Percentiles rank a stretch among this genome's conserved stretches.
phyloP scores from a whole-genome alignment of 1,140 invertebrate species.

The Apocrypta bakeri region DNA sequence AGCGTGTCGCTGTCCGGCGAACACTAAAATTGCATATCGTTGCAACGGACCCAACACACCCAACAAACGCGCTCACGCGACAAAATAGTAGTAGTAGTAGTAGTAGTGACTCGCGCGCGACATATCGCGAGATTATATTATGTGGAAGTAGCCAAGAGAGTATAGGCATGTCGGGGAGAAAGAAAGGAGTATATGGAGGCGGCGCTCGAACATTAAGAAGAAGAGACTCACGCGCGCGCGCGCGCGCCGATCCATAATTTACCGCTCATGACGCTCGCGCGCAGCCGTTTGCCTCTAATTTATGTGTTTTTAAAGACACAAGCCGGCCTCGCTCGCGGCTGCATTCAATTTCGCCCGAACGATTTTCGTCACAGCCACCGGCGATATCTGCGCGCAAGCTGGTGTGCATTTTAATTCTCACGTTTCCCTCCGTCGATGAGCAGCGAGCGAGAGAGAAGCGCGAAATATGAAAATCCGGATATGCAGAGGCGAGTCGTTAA shows the following conservation, averaged over 20 bases:
- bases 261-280: slow-evolving; percentile 67
- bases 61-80: neutral
- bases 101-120: slow-evolving; percentile 32
- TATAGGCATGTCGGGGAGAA: neutral
- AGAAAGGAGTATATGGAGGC: neutral
- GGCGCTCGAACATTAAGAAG: neutral
- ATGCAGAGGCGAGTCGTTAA: slow-evolving; percentile 17
- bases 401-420: neutral
- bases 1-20: slow-evolving; percentile 31
- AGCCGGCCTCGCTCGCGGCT: slow-evolving; percentile 25
- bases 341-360: slow-evolving; percentile 61
- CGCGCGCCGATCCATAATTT: slow-evolving; percentile 72
- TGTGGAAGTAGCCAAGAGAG: neutral
- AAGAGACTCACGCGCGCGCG: slow-evolving; percentile 54
- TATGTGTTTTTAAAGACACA: slow-evolving; percentile 73
- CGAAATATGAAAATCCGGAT: slow-evolving; percentile 30
- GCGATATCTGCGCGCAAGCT: neutral
- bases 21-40: slow-evolving; percentile 48
- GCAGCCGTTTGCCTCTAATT: slow-evolving; percentile 72
- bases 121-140: slow-evolving; percentile 14
- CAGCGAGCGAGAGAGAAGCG: too few species aligned
- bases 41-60: too few species aligned
- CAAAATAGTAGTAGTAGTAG: neutral
- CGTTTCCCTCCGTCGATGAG: neutral
- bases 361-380: slow-evolving; percentile 22